Conservation (phyloP, 2,888 invertebrate species). For the Cheilosia soror region DNA sequence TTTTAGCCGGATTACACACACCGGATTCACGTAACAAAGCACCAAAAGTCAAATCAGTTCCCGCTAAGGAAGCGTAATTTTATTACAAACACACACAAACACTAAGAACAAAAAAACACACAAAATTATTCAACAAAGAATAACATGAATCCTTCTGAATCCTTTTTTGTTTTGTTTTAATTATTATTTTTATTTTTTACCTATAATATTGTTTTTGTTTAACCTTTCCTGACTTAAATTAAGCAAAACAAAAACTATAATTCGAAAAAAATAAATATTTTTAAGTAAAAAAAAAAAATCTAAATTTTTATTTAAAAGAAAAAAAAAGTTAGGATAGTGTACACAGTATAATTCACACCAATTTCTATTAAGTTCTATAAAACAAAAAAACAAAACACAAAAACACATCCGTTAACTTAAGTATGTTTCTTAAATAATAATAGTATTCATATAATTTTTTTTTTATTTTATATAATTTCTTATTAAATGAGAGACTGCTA, state of each 20-base stretch:
- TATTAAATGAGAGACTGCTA: slow-evolving; percentile 78
- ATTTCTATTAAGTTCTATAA: slow-evolving; percentile 30
- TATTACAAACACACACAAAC: slow-evolving; percentile 30
- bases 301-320: slow-evolving; percentile 21
- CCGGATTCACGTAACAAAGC: slow-evolving; percentile 83
- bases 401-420: slow-evolving; percentile 56
- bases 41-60: slow-evolving; percentile 83
- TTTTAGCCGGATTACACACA: slow-evolving; percentile 90
- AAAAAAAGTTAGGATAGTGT: slow-evolving; percentile 47
- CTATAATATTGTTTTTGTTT: slow-evolving; percentile 44
- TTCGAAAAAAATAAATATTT: slow-evolving; percentile 58
- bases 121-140: slow-evolving; percentile 43
- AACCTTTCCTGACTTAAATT: slow-evolving; percentile 64
- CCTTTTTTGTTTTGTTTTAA: slow-evolving; percentile 55
- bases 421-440: slow-evolving; percentile 60
- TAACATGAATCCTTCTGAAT: slow-evolving; percentile 52
- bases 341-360: slow-evolving; percentile 47
- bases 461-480: slow-evolving; percentile 72
- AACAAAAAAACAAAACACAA: slow-evolving; percentile 32
- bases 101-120: slow-evolving; percentile 40
- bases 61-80: slow-evolving; percentile 82
- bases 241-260: slow-evolving; percentile 59
- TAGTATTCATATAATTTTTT: slow-evolving; percentile 60
- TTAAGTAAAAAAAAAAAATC: slow-evolving; percentile 59
- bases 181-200: slow-evolving; percentile 47